These are phyloP conservation scores for Drosophila nannoptera DNA, from an alignment of 1,140 invertebrate species.

Conservation along the genomic window DNA sequence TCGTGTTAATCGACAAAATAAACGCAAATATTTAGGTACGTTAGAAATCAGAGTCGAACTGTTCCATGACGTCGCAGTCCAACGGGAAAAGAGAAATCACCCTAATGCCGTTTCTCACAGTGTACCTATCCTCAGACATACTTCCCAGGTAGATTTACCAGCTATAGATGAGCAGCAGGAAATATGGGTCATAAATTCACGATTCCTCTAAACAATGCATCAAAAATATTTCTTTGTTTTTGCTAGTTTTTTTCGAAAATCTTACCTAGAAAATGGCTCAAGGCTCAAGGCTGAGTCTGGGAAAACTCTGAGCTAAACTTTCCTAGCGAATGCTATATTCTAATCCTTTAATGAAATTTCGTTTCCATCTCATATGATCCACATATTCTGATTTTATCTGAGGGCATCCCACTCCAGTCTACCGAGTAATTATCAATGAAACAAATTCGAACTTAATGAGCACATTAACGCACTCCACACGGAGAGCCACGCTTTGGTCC, in stretches of 20 bases:
- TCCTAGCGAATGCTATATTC: no score
- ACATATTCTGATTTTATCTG: no score
- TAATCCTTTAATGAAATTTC: no score
- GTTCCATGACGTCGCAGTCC: conserved; percentile 65
- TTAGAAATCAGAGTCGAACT: conserved; percentile 56
- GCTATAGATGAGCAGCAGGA: conserved; percentile 42
- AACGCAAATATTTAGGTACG: conserved; percentile 69
- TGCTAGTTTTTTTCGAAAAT: conserved; percentile 22
- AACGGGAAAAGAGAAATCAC: conserved; percentile 41
- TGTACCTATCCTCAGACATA: conserved; percentile 23
- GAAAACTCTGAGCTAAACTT: no score
- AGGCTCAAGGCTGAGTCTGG: conserved; percentile 13
- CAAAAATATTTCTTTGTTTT: conserved; percentile 6
- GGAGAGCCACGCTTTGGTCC: conserved; percentile 9
- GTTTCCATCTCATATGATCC: no score
- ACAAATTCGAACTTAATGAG: conserved; percentile 73
- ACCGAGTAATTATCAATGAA: conserved; percentile 67
- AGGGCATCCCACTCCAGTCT: background rate
- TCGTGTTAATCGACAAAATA: conserved; percentile 70
- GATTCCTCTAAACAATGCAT: conserved; percentile 54
- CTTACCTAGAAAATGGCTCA: conserved; percentile 19
- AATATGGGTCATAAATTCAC: conserved; percentile 72
- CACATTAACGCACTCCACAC: conserved; percentile 53
- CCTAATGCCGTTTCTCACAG: conserved; percentile 27
- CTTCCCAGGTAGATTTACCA: conserved; percentile 50